Conservation (phyloP, 2,113 vertebrate genomes). For the Phyllopteryx taeniolatus region DNA sequence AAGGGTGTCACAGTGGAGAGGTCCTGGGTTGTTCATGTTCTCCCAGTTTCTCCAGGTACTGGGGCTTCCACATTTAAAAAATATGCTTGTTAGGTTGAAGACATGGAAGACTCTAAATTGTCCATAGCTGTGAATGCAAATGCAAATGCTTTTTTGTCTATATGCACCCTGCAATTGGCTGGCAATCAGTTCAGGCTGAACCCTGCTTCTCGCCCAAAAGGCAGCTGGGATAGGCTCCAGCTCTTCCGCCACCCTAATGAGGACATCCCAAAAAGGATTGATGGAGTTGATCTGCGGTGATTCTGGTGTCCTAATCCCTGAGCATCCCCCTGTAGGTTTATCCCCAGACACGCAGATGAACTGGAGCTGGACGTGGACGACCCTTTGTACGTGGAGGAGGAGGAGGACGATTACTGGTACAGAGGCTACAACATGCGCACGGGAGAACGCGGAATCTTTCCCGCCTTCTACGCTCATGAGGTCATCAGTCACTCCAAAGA, state of each 20-base stretch:
- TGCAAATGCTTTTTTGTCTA: not conserved
- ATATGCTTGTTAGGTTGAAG: too few relatives aligned
- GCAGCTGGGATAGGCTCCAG: not conserved
- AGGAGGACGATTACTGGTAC: slow-evolving; percentile 97
- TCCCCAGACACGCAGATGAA: slow-evolving; percentile 91
- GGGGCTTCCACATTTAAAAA: too few relatives aligned
- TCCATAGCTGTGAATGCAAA: not conserved
- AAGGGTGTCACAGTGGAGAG: too few relatives aligned
- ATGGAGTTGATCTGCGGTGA: not conserved
- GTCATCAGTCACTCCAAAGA: slow-evolving; percentile 85
- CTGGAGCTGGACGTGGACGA: slow-evolving; percentile 94
- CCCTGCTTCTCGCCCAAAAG: not conserved
- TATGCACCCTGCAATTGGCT: not conserved
- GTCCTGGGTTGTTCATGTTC: too few relatives aligned
- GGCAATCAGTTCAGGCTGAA: not conserved
- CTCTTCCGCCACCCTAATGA: not conserved
- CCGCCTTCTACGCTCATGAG: slow-evolving; percentile 92
- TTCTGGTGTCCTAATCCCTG: not conserved
- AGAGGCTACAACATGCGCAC: slow-evolving; percentile 96
- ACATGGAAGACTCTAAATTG: too few relatives aligned
- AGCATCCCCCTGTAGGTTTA: slow-evolving; percentile 79
- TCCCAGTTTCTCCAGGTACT: too few relatives aligned
- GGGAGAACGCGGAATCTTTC: slow-evolving; percentile 91
- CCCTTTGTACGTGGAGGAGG: slow-evolving; percentile 88
- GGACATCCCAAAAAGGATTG: not conserved